Evolutionary conservation across 2,797 vertebrate genomes (phyloP).

Genomic region (Nothura maculosa): DNA sequence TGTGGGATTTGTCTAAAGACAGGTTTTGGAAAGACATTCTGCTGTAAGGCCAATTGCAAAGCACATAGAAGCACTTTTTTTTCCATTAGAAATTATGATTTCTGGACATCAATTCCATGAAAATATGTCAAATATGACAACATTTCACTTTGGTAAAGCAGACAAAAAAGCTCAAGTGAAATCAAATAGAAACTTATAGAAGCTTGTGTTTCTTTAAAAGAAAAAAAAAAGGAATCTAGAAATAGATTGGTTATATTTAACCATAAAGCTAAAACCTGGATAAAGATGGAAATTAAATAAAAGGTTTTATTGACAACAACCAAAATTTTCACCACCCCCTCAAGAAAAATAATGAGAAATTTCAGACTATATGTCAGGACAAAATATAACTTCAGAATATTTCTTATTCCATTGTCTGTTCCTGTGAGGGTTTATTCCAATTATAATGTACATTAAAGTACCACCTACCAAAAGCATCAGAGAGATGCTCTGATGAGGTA

Average conservation of each 20-base stretch:
- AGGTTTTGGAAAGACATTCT: neutral
- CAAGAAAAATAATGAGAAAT: neutral
- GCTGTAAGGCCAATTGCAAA: neutral
- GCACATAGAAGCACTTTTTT: neutral
- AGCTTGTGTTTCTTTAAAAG: neutral
- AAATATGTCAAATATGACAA: neutral
- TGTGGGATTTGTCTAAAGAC: neutral
- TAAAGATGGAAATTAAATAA: neutral
- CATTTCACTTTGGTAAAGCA: neutral
- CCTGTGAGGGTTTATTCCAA: neutral
- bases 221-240: neutral
- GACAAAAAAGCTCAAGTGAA: neutral
- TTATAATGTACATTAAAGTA: neutral
- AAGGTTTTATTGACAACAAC: neutral
- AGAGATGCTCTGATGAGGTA: neutral
- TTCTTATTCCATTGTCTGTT: neutral
- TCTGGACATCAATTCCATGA: neutral
- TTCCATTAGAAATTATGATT: neutral
- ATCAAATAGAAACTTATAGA: neutral
- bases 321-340: accelerated
- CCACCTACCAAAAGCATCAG: neutral
- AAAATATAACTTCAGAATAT: neutral
- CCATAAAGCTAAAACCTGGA: neutral
- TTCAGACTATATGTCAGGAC: neutral
- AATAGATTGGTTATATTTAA: neutral